These are phyloP conservation scores for Tyrannus savana DNA, from an alignment of 2,113 vertebrate genomes.

Conservation along the genomic window DNA sequence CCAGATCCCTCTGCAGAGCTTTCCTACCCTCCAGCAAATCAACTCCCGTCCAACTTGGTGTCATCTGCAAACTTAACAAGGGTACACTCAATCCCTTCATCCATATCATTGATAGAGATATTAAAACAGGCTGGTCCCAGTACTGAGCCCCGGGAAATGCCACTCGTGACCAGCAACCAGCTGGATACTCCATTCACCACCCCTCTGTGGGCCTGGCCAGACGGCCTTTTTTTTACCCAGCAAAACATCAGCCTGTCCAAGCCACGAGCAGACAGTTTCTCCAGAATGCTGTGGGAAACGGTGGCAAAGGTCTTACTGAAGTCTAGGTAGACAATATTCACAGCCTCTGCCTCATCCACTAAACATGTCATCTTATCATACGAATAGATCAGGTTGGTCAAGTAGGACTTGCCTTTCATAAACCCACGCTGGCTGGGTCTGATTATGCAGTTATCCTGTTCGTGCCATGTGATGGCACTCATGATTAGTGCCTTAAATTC, in stretches of 20 bases:
- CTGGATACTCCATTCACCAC: background rate
- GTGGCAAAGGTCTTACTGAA: background rate
- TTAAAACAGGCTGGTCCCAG: background rate
- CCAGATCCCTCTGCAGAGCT: background rate
- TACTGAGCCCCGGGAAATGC: background rate
- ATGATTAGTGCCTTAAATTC: background rate
- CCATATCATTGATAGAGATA: background rate
- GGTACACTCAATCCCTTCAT: background rate
- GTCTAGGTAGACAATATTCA: background rate
- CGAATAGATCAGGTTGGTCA: background rate
- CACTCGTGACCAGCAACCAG: background rate
- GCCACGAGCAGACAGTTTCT: background rate
- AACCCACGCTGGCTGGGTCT: background rate
- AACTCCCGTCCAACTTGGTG: background rate
- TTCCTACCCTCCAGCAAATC: background rate
- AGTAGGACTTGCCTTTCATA: background rate
- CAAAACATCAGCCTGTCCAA: background rate
- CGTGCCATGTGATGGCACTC: background rate
- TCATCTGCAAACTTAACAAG: background rate
- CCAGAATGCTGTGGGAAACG: background rate
- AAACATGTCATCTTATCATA: background rate
- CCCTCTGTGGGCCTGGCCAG: background rate
- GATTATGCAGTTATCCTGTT: background rate
- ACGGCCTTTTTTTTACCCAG: background rate
- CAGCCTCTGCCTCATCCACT: background rate